Evolutionary conservation across 2,888 invertebrate genomes (phyloP).

Genomic region (Piscicola geometra): DNA sequence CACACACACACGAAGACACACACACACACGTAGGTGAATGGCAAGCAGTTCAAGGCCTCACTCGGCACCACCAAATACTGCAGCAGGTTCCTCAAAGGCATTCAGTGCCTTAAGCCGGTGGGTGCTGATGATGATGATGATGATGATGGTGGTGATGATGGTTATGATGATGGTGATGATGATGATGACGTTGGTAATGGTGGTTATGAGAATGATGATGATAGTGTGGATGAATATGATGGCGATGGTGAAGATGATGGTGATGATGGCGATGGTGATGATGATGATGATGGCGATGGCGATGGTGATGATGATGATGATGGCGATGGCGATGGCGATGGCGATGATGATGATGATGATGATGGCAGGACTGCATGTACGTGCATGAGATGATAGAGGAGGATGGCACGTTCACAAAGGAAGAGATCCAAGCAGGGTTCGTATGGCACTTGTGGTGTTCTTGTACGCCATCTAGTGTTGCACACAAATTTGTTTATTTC

Average conservation of each 20-base stretch:
- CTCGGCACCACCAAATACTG: conserved; percentile 99
- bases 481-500: background rate
- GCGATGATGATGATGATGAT: background rate
- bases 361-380: conserved; percentile 97
- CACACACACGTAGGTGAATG: conserved; percentile 78
- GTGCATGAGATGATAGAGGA: conserved; percentile 93
- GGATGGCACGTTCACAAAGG: conserved; percentile 88
- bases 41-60: conserved; percentile 90
- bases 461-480: background rate
- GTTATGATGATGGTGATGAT: background rate
- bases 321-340: background rate
- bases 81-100: conserved; percentile 97
- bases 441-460: conserved; percentile 39
- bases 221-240: background rate
- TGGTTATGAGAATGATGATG: background rate
- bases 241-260: background rate
- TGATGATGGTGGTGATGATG: background rate
- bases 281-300: background rate
- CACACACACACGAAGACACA: too few relatives aligned
- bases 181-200: background rate
- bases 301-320: too few relatives aligned
- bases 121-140: conserved; percentile 16
- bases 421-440: conserved; percentile 93
- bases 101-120: conserved; percentile 79
- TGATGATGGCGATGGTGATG: conserved; percentile 8